Base-by-base conservation (phyloP, 2,797 vertebrate genomes). In the Gymnoscopelus microlampas region DNA sequence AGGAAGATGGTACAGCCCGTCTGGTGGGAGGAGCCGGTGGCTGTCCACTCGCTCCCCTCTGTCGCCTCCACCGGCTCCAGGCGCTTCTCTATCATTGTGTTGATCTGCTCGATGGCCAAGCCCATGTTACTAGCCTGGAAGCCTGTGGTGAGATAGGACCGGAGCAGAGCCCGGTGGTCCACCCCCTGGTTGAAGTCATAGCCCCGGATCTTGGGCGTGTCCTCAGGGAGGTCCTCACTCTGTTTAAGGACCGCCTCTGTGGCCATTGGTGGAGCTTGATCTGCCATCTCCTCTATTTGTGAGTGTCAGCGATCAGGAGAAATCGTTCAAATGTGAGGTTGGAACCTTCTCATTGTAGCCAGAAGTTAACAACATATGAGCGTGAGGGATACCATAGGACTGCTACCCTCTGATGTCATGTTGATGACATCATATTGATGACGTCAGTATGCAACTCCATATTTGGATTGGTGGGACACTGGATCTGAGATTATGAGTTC, bases 71-170 rank as follows among this genome's bases (percentile, higher is more conserved):
- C 74, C 0, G 89, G 90, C 80, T 96, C 94, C 57, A 95, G 88
- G 13, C 95, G 94, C 83, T 95, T 96, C 80, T 94, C 93, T 39
- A 97, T 96, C 97, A 98, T 97, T 29, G 84, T 84, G 79, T 96
- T 95, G 83, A 98, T 92, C 87, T 98, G 95, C 70, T 94, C 89
- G 53, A 95, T 94, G 0, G 97, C 96, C 81, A 93, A 83, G 5
- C 93, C 91, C 47, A 96, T 90, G 82, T 91, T 95, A 80, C 94
- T 96, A 68, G 97, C 96, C 90, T 98, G 97, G 89, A 98, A 97
- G 49, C 97, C 97, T 0, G 96, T 98, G 71, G 93, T 95, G 68
- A 93, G 68, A 86, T 93, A 97, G 55, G 95, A 95, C 61, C 93
- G 92, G 35, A 98, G 85, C 77, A 95, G 50, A 0, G 87, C 92